Conservation (phyloP, 2,797 vertebrate genomes). For the Mycteria americana region DNA sequence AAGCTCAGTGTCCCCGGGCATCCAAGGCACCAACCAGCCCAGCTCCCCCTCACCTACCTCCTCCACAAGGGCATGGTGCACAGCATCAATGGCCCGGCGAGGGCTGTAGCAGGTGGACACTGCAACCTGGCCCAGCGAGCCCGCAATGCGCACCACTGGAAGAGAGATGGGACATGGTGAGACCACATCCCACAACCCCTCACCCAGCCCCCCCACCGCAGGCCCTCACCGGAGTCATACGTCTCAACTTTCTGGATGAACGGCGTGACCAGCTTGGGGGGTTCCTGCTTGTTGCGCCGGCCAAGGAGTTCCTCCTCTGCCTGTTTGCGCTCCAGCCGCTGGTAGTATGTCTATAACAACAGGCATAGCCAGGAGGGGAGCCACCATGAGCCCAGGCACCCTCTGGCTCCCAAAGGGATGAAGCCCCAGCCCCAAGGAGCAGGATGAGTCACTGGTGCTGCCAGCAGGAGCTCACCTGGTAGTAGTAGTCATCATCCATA, state of each 20-base stretch:
- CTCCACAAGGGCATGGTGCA: slow-evolving; percentile 78
- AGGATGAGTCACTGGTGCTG: not conserved
- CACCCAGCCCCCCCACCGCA: rapidly evolving
- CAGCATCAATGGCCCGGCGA: slow-evolving; percentile 90
- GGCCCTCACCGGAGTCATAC: slow-evolving; percentile 84
- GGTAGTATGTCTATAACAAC: slow-evolving; percentile 84
- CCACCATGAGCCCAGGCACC: not conserved
- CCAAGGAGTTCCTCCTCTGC: slow-evolving; percentile 85
- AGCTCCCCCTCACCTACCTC: slow-evolving; percentile 62
- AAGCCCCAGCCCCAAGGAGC: not conserved
- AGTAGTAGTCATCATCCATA: slow-evolving; percentile 91
- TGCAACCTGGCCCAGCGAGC: slow-evolving; percentile 93
- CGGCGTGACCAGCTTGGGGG: slow-evolving; percentile 88
- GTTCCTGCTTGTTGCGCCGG: slow-evolving; percentile 81
- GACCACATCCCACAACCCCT: rapidly evolving
- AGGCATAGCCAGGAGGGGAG: not conserved
- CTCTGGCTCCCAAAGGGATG: not conserved
- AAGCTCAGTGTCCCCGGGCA: not conserved
- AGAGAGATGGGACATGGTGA: not conserved
- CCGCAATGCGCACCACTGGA: slow-evolving; percentile 91
- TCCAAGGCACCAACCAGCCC: not conserved
- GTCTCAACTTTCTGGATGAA: slow-evolving; percentile 89
- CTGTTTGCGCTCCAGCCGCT: slow-evolving; percentile 84
- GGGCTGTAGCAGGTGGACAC: slow-evolving; percentile 95
- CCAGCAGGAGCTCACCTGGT: slow-evolving; percentile 76